phyloP scores from a whole-genome alignment of 2,113 vertebrate genomes.

The Onychostruthus taczanowskii region DNA sequence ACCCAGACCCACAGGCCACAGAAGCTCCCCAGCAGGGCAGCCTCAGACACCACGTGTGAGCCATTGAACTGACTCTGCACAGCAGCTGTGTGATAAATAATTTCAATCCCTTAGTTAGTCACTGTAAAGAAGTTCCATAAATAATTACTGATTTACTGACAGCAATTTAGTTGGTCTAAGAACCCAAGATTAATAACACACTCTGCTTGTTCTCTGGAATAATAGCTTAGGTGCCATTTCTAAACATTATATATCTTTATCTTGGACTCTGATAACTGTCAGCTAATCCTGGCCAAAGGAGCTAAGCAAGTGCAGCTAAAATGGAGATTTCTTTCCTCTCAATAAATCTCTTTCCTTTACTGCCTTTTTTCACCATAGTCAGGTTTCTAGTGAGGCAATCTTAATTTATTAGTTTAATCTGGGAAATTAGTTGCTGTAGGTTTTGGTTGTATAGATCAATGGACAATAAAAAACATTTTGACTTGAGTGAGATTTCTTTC shows the following conservation, averaged over 20 bases:
- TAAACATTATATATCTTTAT: slow-evolving; percentile 29
- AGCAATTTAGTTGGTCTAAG: slow-evolving; percentile 27
- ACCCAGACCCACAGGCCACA: too few species aligned
- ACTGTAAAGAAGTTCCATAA: slow-evolving; percentile 3
- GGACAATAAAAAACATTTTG: background rate
- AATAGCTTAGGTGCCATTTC: background rate
- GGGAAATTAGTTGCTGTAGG: background rate
- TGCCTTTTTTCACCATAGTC: background rate
- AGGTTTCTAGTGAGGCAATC: background rate
- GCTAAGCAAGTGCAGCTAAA: background rate
- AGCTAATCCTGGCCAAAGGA: background rate
- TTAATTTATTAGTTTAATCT: slow-evolving; percentile 42
- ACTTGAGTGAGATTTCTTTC: background rate
- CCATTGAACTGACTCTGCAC: background rate
- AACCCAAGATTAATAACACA: background rate
- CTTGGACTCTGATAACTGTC: slow-evolving; percentile 1
- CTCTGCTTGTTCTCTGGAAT: background rate
- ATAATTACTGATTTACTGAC: slow-evolving; percentile 38
- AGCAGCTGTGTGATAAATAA: background rate
- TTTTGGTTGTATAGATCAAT: slow-evolving; percentile 2
- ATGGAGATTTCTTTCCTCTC: background rate
- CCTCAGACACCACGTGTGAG: background rate
- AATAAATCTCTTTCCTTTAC: background rate
- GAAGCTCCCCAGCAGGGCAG: background rate
- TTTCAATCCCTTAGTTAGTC: background rate